Base-by-base conservation (phyloP, 2,888 invertebrate genomes). In the Bursaphelenchus okinawaensis region DNA sequence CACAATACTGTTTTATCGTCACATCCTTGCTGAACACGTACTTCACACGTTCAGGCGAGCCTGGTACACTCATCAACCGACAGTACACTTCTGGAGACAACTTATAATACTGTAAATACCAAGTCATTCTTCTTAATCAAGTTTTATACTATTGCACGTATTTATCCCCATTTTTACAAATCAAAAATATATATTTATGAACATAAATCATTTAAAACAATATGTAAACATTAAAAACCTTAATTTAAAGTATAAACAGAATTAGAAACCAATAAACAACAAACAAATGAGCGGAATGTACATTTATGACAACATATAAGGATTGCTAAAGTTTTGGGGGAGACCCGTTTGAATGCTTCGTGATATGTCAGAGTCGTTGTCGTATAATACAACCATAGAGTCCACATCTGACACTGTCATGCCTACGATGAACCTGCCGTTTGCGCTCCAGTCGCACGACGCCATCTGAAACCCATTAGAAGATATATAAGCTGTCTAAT, bases 371-470 rank as follows among this genome's bases (percentile, higher is more conserved):
- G 40, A 40, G 40, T 40, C 40, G n/a, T 40, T 40, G 40, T 40
- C 40, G 40, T 40, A 40, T 40, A 40, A 40, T 40, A 40, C 40
- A 40, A 40, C 12, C 40, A 40, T 40, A 2, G 40, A 40, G 40
- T 40, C 40, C 16, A 40, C n/a, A n/a, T 12, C 40, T 12, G 40
- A 40, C 3, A 16, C n/a, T 4, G 40, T 40, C 40, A 40, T 40
- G 12, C 40, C 40, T 16, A 40, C 69, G 4, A 65, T 68, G 28
- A 26, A 68, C 19, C 66, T 54, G 16, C 66, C 66, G 28, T 26
- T 29, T 20, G 29, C 31, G 20, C 67, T 67, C 66, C 66, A 65
- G 24, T 65, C 66, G 26, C 60, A 59, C 12, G 40, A 40, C 12
- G 40, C 40, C 40, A 40, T 40, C 40, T 40, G n/a, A 40, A 40